Percentiles rank a stretch among this genome's conserved stretches.
These are phyloP conservation scores for Sclerurus mexicanus DNA, from an alignment of 2,113 vertebrate genomes.

Conservation along the genomic window DNA sequence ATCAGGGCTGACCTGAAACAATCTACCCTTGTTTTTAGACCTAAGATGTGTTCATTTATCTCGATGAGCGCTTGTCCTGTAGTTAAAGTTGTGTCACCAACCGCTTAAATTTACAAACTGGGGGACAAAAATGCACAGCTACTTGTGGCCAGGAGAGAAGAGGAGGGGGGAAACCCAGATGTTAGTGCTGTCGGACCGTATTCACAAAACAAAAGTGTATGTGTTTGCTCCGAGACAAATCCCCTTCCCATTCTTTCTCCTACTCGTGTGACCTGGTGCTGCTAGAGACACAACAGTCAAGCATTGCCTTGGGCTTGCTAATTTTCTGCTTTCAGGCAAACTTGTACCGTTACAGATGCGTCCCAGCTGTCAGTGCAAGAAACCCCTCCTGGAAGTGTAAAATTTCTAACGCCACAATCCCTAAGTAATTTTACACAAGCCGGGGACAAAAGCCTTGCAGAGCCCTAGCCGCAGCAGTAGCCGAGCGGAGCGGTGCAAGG, in stretches of 20 bases:
- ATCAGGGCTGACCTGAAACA: neutral
- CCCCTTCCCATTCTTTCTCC: constrained; percentile 58
- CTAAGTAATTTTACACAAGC: constrained; percentile 78
- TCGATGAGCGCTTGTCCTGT: neutral
- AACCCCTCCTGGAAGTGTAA: constrained; percentile 81
- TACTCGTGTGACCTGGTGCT: constrained; percentile 31
- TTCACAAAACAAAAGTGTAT: neutral
- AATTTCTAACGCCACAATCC: constrained; percentile 81
- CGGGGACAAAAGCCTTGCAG: constrained; percentile 68
- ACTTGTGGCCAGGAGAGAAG: neutral
- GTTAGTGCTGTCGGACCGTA: neutral
- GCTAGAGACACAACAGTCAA: constrained; percentile 66
- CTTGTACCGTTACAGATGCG: constrained; percentile 91
- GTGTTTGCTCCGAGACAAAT: constrained; percentile 8
- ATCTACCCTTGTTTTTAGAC: neutral
- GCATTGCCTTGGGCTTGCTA: constrained; percentile 46
- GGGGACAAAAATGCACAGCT: neutral
- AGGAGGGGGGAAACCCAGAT: neutral
- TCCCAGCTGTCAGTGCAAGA: constrained; percentile 85
- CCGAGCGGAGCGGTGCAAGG: constrained; percentile 69
- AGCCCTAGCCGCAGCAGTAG: constrained; percentile 61
- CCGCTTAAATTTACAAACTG: neutral
- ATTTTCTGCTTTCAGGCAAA: constrained; percentile 84
- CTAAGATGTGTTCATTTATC: neutral
- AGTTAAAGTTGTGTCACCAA: neutral